Evolutionary conservation across 2,888 invertebrate genomes (phyloP).

Genomic region (Plagiodera versicolora): DNA sequence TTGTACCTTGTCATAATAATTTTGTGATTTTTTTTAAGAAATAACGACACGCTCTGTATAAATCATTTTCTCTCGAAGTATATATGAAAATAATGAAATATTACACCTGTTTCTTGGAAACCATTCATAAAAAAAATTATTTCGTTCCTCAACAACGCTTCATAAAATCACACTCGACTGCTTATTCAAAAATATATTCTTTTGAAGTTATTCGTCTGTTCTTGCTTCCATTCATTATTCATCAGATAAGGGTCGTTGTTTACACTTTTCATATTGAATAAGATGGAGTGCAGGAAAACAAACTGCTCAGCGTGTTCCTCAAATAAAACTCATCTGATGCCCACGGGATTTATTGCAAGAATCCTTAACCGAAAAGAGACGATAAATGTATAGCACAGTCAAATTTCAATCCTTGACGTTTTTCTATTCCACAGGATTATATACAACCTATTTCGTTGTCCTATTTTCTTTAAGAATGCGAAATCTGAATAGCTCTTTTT

Average conservation of each 20-base stretch:
- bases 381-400: neutral
- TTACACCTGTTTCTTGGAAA: too few species aligned
- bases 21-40: too few species aligned
- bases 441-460: too few species aligned
- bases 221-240: constrained; percentile 13
- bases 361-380: neutral
- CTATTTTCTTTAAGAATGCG: too few species aligned
- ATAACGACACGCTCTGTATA: too few species aligned
- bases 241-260: constrained; percentile 25
- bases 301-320: constrained; percentile 19
- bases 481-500: too few species aligned
- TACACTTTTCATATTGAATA: constrained; percentile 17
- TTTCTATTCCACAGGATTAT: too few species aligned
- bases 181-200: neutral
- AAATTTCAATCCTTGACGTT: too few species aligned
- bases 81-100: too few species aligned
- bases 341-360: constrained; percentile 4
- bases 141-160: neutral
- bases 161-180: neutral
- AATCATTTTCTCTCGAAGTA: too few species aligned
- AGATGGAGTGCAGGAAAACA: constrained; percentile 17
- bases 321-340: constrained; percentile 15
- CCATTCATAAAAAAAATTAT: neutral
- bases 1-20: too few species aligned
- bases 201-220: neutral